Evolutionary conservation across 2,113 vertebrate genomes (phyloP).

Genomic region (Podiceps cristatus): DNA sequence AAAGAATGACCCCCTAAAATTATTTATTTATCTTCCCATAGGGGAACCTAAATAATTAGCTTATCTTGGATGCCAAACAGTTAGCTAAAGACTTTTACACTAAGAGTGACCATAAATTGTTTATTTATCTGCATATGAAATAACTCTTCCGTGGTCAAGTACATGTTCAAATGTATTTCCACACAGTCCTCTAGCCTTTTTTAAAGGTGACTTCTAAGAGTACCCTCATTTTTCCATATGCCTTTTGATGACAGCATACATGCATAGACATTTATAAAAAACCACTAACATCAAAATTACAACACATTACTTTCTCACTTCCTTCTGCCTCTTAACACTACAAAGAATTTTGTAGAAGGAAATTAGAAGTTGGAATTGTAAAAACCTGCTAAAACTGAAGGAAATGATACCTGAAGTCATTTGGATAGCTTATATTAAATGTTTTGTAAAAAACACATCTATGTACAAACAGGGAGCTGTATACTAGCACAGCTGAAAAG

Average conservation of each 20-base stretch:
- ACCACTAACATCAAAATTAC: background rate
- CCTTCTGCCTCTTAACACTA: background rate
- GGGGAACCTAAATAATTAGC: background rate
- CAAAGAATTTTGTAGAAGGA: background rate
- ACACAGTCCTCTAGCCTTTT: background rate
- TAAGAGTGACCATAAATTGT: background rate
- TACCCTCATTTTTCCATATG: background rate
- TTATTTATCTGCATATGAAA: background rate
- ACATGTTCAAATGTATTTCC: background rate
- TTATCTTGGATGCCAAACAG: background rate
- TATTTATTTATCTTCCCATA: background rate
- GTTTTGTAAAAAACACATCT: background rate
- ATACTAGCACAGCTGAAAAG: background rate
- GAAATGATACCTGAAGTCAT: fast-evolving
- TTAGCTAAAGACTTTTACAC: background rate
- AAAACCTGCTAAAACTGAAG: background rate
- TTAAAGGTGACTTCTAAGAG: background rate
- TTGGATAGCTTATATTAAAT: background rate
- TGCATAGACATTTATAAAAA: background rate
- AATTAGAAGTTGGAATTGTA: background rate
- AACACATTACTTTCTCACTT: background rate
- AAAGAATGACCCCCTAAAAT: background rate
- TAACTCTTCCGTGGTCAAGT: background rate
- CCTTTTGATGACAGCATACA: background rate
- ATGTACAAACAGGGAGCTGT: background rate